Base-by-base conservation (phyloP, 2,888 invertebrate genomes). In the Macropis europaea region DNA sequence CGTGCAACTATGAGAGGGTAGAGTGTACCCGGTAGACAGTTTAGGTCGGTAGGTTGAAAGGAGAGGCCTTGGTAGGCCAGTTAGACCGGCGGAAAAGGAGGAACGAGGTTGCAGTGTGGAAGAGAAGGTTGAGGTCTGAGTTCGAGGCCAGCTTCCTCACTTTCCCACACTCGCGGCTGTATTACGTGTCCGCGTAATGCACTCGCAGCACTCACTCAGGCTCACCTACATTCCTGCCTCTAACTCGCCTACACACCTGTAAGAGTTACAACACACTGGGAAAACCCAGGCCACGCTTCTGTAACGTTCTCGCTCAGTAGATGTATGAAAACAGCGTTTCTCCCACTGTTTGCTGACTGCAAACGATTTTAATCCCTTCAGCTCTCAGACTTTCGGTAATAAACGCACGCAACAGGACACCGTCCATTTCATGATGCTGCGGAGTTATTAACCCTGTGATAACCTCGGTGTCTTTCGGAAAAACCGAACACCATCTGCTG, bases 41-140 rank as follows among this genome's bases (percentile, higher is more conserved):
- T 71, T 62, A 57, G 56, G 26, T 52, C 34, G 70, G 71, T 40
- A 62, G 57, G 56, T 43, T 40, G 45, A 57, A 40, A 61, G 64
- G 63, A 69, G 63, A 57, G 52, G 43, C 43, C 57, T 36, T 36
- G 26, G 24, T 52, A 68, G 61, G 71, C 70, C 69, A 70, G 77
- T 50, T 62, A 77, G 73, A 75, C 71, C 67, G 60, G 59, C 50
- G 53, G 62, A 69, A 69, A 77, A 64, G 64, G 73, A 70, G 61
- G 56, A 59, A 70, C 73, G 67, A 67, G 57, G 63, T 73, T 62
- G 57, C 59, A 70, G 54, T 53, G n/a, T 67, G 63, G 68, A 81
- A 81, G 81, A 85, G 87, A 88, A 88, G 88, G 88, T 87, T 88
- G 88, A 88, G 88, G 88, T 86, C 87, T 87, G 86, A 85, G 88